Evolutionary conservation across 1,140 invertebrate genomes (phyloP), one percentile per base, ranked within the genome.

Genomic region (Drosophila pachea): DNA sequence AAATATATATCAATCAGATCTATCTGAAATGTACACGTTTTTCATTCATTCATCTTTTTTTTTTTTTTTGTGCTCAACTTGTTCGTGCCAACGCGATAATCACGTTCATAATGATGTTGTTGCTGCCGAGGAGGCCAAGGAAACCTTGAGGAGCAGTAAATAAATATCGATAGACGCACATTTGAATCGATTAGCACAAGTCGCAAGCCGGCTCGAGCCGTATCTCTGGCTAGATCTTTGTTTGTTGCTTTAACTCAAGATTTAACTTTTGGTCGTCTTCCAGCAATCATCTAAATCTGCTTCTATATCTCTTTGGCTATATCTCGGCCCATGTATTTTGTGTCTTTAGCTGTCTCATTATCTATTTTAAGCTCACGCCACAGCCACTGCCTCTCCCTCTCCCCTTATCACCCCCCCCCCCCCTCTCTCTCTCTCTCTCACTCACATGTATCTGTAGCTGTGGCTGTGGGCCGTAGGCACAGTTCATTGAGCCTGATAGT

Each of bases 401-500:
- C 7, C 0, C 8, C 22, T 3, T 22, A 16, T 8, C 14, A 16
- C 5, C n/a, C 5, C 1, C 11, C 6, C 35, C 4, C 43, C 16
- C 7, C 8, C 8, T 45, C 43, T 45, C 35, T 36, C 43, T 45
- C 7, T 22, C 8, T 45, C 43, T 45, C 43, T 3, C 16, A 22
- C 14, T 12, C 5, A 9, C n/a, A n/a, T 47, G 31, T 58, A 47
- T 11, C 7, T 47, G 7, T 48, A 49, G 16, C 14, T 40, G 11
- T 8, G n/a, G 4, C 14, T 76, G 7, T 76, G 67, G 35, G 68
- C 75, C 54, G 61, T 83, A 83, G 79, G 72, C 75, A 47, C 60
- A 82, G 79, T 83, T 83, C 78, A 83, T 73, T 83, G 78, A 83
- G 78, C 78, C 78, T 59, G 58, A 53, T 53, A 60, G 74, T 70